These are phyloP conservation scores for Trachythela sp. DNA, from an alignment of 64 coral and sea anemone species.

Conservation along the genomic window DNA sequence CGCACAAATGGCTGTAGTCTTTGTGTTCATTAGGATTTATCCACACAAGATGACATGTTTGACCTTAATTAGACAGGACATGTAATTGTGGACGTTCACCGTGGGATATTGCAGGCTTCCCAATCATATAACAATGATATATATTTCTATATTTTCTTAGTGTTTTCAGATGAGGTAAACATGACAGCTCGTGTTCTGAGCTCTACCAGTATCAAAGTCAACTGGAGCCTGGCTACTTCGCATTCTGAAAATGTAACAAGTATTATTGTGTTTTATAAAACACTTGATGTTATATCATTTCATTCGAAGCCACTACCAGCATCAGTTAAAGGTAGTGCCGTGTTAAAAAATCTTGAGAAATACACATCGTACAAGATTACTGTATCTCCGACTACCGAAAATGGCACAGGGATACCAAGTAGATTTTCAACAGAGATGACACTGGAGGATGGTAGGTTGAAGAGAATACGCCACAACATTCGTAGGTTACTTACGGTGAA, in stretches of 20 bases:
- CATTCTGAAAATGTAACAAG: not conserved
- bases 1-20: too few relatives aligned
- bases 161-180: not conserved
- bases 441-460: not conserved
- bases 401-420: constrained; percentile 3
- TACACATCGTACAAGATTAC: constrained; percentile 12
- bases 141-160: not conserved
- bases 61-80: too few relatives aligned
- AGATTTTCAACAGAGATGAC: not conserved
- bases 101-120: too few relatives aligned
- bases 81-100: too few relatives aligned
- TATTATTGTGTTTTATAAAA: not conserved
- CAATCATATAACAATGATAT: too few relatives aligned
- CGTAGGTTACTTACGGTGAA: too few relatives aligned
- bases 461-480: not conserved
- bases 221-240: not conserved
- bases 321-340: not conserved
- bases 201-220: not conserved
- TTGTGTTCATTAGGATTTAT: too few relatives aligned
- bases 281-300: not conserved
- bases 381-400: not conserved
- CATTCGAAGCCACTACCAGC: not conserved
- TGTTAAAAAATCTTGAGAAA: not conserved
- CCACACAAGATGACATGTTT: too few relatives aligned
- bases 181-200: not conserved